Evolutionary conservation across 1,140 invertebrate species (phyloP), one percentile per base, ranked within the genome.

Genomic region (Rhyzopertha dominica): DNA sequence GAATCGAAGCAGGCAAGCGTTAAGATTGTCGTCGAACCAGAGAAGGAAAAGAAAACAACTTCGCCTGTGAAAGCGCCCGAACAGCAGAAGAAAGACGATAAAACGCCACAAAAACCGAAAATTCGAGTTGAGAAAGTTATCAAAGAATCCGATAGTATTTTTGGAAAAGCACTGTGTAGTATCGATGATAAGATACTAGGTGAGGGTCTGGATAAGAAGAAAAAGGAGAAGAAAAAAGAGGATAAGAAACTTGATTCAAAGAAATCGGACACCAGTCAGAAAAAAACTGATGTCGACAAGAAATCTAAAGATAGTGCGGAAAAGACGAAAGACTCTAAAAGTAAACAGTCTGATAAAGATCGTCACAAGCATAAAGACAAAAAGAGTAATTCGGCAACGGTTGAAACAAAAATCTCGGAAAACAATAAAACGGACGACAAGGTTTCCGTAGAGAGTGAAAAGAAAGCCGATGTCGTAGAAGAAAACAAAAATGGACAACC

Each of bases 241-340:
- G 29, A 31, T 28, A 49, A 37, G 20, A 49, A 40, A 38, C 24
- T 24, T 53, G 47, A 40, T 24, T 13, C 23, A 18, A 54, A 40
- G 43, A 45, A 49, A 39, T 50, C 53, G 54, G 62, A 19, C 41
- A 51, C 22, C 25, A 17, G 7, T 29, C 47, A 26, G 16, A 30
- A 59, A 23, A 71, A 72, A 49, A 49, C 68, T 13, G 67, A 73
- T n/a, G n/a, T n/a, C 50, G 70, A 72, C 52, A 68, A 70, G 2
- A 68, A 72, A 55, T 42, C 71, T 31, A 70, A 70, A 53, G 70
- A 74, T 49, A 70, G 68, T 54, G 69, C 19, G 8, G 16, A 25
- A 35, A 35, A 16, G 28, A 29, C 12, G 12, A 16, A 22, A 25
- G 43, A 47, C 22, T 34, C 19, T 38, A 42, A 36, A 26, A 42